Percentiles rank a stretch among this genome's conserved stretches.
Evolutionary conservation across 2,888 invertebrate genomes (phyloP).

Genomic region (Myopa testacea): DNA sequence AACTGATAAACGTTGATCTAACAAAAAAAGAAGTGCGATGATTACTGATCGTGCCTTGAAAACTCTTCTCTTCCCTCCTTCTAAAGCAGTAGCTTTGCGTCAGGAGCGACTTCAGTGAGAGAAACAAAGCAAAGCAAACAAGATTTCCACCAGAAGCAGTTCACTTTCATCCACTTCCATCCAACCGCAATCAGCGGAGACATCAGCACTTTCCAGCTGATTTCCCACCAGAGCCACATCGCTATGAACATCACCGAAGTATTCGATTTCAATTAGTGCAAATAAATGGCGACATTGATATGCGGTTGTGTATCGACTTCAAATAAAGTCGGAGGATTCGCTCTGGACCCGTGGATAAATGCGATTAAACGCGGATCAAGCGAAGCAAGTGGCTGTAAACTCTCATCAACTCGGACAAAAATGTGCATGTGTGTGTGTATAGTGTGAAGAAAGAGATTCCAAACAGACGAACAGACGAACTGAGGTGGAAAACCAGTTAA

Average conservation of each 20-base stretch:
- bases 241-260: not conserved
- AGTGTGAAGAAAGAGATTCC: not conserved
- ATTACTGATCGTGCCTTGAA: too few relatives aligned
- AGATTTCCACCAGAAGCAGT: too few relatives aligned
- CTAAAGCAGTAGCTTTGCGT: not conserved
- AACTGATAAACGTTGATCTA: too few relatives aligned
- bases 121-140: not conserved
- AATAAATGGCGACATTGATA: not conserved
- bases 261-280: not conserved
- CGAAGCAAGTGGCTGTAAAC: not conserved
- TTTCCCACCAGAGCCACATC: not conserved
- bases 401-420: not conserved
- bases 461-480: not conserved
- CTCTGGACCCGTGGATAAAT: not conserved
- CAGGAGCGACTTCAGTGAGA: not conserved
- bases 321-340: not conserved
- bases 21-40: too few relatives aligned
- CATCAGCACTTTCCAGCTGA: not conserved
- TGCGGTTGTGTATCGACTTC: not conserved
- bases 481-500: not conserved
- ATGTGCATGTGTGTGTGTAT: not conserved
- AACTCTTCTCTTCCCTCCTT: not conserved
- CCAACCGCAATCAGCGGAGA: not conserved
- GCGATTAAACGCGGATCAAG: not conserved
- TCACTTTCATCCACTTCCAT: not conserved